Base-by-base conservation (phyloP, 1,140 invertebrate species). In the Ctenoplectra terminalis region DNA sequence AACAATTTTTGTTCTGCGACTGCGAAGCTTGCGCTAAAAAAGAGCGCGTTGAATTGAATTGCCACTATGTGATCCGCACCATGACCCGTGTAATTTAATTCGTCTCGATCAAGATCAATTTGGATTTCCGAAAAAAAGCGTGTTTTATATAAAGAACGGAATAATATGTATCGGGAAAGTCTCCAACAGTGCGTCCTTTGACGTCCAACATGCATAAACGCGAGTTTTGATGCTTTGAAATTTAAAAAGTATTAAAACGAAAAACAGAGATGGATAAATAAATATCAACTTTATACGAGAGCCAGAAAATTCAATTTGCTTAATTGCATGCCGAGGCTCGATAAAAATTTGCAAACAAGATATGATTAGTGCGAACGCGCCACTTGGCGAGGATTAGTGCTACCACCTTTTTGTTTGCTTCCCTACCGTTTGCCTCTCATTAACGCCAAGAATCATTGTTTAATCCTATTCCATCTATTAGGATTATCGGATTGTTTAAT, bases 401-500 rank as follows among this genome's bases (percentile, higher is more conserved):
- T 1, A 15, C 66, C 15, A 48, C 60, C 56, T 73, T 71, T n/a
- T 52, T 71, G 77, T 73, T 85, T 82, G 73, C 66, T 61, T 50
- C 58, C 34, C 84, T 37, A 56, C 69, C 70, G 15, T 67, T 78
- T 43, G 58, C 56, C 54, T 78, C 84, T 79, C 50, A 60, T 78
- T 83, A 86, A 64, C 78, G 40, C 66, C 63, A 48, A 78, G 64
- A 78, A 82, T 78, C 58, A 86, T 86, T 71, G 54, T 86, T 87
- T 87, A 86, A 87, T 86, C 74, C 71, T 60, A 69, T 77, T 34
- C 17, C 31, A 64, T 31, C 67, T 40, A 70, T 60, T 37, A 29
- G 66, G 80, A 87, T 87, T 87, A 87, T 87, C 85, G 75, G 70
- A 75, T 69, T 43, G 63, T 70, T 63, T 86, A 87, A 87, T 86